Evolutionary conservation across 2,797 vertebrate species (phyloP).

Genomic region (Sebastolobus alascanus): DNA sequence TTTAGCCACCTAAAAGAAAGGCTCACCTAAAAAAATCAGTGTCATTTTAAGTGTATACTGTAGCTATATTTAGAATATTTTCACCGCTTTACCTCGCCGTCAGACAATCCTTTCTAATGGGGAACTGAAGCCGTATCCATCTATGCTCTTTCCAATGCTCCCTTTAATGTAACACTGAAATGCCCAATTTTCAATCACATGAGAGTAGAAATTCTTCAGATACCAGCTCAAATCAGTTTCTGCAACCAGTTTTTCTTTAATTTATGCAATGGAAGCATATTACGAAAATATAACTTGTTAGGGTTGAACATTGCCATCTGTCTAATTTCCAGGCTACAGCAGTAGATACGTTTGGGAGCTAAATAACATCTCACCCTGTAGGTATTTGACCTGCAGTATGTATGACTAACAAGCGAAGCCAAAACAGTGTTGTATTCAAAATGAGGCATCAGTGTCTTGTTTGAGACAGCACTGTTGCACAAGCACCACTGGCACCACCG

Average conservation of each 20-base stretch:
- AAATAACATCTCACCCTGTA: slow-evolving; percentile 18
- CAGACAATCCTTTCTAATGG: too few species aligned
- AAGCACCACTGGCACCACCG: slow-evolving; percentile 53
- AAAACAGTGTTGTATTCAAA: slow-evolving; percentile 48
- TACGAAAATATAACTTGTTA: background rate
- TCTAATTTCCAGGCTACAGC: background rate
- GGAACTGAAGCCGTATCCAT: too few species aligned
- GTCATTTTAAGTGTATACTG: too few species aligned
- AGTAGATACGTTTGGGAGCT: background rate
- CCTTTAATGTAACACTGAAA: background rate
- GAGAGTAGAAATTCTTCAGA: background rate
- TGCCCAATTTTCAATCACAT: background rate
- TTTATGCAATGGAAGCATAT: background rate
- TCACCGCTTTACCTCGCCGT: too few species aligned
- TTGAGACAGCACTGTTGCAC: slow-evolving; percentile 47
- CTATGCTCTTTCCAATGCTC: too few species aligned
- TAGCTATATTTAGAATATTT: too few species aligned
- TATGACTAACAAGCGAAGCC: slow-evolving; percentile 27
- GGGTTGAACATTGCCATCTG: background rate
- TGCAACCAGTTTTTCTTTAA: background rate
- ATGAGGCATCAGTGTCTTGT: slow-evolving; percentile 27
- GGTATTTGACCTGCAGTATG: slow-evolving; percentile 36
- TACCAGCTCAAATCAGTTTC: background rate
- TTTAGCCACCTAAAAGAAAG: too few species aligned
- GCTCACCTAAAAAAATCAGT: too few species aligned